A percentile compares a stretch with the other conserved stretches of the same genome.
Evolutionary conservation across 2,113 vertebrate genomes (phyloP).

Genomic region (Papio anubis): DNA sequence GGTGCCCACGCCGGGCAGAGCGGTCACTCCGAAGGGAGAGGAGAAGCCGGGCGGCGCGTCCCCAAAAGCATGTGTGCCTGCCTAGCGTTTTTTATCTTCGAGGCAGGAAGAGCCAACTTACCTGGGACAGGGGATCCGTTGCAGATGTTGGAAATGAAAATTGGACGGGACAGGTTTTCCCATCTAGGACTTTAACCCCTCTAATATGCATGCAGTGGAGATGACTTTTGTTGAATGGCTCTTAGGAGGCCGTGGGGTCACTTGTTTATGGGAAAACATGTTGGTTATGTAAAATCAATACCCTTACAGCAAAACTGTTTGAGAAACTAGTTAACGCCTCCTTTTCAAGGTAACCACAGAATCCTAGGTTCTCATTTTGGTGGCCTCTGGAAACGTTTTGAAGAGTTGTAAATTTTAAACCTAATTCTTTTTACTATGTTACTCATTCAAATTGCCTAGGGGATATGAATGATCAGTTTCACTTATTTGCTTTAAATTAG

Average conservation of each 20-base stretch:
- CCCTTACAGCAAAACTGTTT: background rate
- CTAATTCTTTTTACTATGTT: background rate
- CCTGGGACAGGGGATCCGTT: background rate
- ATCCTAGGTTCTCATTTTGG: background rate
- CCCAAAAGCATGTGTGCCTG: background rate
- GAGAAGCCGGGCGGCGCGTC: slow-evolving; percentile 16
- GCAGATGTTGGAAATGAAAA: slow-evolving; percentile 18
- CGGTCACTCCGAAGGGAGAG: slow-evolving; percentile 3
- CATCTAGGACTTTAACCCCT: slow-evolving; percentile 35
- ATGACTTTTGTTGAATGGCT: slow-evolving; percentile 49
- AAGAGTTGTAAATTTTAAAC: slow-evolving; percentile 10
- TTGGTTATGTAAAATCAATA: slow-evolving; percentile 36
- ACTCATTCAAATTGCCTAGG: slow-evolving; percentile 48
- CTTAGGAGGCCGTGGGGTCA: slow-evolving; percentile 33
- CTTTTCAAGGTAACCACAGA: background rate
- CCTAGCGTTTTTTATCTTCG: slow-evolving; percentile 29
- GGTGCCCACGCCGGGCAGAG: slow-evolving; percentile 36
- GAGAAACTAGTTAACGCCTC: slow-evolving; percentile 24
- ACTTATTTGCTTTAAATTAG: slow-evolving; percentile 54
- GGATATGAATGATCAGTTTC: slow-evolving; percentile 41
- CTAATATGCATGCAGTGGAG: background rate
- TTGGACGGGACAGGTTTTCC: slow-evolving; percentile 49
- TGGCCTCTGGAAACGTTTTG: background rate
- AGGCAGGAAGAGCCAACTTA: background rate
- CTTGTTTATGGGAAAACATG: slow-evolving; percentile 43